Conservation (phyloP, 2,888 invertebrate genomes). For the Scelioninae gen. 1 region DNA sequence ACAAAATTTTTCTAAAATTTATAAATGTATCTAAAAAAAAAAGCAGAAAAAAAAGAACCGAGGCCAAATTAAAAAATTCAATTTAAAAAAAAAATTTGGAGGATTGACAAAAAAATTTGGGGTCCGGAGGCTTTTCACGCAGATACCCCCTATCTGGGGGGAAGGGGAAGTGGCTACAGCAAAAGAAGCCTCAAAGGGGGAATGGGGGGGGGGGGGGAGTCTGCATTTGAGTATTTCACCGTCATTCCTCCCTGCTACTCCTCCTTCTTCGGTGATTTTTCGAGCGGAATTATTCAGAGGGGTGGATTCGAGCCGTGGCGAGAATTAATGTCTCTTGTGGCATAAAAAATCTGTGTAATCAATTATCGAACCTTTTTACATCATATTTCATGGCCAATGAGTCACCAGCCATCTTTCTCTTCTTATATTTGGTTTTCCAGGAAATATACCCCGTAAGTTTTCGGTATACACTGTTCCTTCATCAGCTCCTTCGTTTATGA, state of each 20-base stretch:
- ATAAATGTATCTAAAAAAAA: no score
- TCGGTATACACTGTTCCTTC: slow-evolving; percentile 75
- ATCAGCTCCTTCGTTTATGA: slow-evolving; percentile 79
- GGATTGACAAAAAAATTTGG: no score
- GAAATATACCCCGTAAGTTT: slow-evolving; percentile 72
- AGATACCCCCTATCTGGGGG: slow-evolving; percentile 68
- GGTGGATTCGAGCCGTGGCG: slow-evolving; percentile 77
- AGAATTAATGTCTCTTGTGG: slow-evolving; percentile 83
- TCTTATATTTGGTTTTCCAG: slow-evolving; percentile 69
- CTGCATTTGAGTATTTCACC: slow-evolving; percentile 72
- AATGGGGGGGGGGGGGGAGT: no score
- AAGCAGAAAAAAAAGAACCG: no score
- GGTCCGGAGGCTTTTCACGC: no score
- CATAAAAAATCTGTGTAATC: slow-evolving; percentile 84
- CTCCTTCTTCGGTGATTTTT: slow-evolving; percentile 75
- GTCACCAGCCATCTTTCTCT: slow-evolving; percentile 75
- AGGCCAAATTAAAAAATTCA: no score
- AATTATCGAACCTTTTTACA: slow-evolving; percentile 83
- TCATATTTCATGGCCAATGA: slow-evolving; percentile 83
- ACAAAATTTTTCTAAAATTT: no score
- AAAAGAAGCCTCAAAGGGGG: slow-evolving; percentile 72
- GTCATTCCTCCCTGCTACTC: slow-evolving; percentile 65
- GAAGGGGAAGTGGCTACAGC: slow-evolving; percentile 72
- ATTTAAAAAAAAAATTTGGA: no score
- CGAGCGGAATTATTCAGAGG: slow-evolving; percentile 79